Evolutionary conservation across 2,113 vertebrate species (phyloP).

Genomic region (Cisticola juncidis): DNA sequence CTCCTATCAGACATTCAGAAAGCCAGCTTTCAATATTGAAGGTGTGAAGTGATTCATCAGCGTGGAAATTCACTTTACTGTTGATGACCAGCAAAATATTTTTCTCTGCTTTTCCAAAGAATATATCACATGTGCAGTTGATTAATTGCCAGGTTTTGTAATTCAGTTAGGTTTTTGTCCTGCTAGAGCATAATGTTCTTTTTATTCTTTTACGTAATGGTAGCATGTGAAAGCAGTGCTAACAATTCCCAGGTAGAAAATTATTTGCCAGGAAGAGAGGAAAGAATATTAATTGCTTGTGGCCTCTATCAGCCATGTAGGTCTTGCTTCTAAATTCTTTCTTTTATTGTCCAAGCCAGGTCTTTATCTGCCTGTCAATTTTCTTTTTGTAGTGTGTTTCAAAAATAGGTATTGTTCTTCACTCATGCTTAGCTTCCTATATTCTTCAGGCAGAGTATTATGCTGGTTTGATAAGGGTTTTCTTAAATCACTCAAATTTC

Average conservation of each 20-base stretch:
- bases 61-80: background rate
- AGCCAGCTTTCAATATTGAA: background rate
- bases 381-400: background rate
- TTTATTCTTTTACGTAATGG: background rate
- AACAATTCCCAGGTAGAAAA: background rate
- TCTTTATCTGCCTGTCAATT: background rate
- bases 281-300: background rate
- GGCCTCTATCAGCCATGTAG: background rate
- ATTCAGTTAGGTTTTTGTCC: background rate
- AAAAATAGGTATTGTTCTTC: background rate
- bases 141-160: background rate
- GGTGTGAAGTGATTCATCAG: background rate
- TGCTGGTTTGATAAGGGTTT: background rate
- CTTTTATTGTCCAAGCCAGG: background rate
- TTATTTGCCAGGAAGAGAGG: background rate
- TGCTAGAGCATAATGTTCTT: background rate
- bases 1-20: background rate
- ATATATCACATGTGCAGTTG: fast-evolving
- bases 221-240: background rate
- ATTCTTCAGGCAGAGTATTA: background rate
- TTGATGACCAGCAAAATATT: background rate
- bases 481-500: background rate
- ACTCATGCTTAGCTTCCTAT: background rate
- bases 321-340: background rate
- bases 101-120: background rate